These are phyloP conservation scores for Brachyptera risi DNA, from an alignment of 2,888 invertebrate species.

Conservation along the genomic window DNA sequence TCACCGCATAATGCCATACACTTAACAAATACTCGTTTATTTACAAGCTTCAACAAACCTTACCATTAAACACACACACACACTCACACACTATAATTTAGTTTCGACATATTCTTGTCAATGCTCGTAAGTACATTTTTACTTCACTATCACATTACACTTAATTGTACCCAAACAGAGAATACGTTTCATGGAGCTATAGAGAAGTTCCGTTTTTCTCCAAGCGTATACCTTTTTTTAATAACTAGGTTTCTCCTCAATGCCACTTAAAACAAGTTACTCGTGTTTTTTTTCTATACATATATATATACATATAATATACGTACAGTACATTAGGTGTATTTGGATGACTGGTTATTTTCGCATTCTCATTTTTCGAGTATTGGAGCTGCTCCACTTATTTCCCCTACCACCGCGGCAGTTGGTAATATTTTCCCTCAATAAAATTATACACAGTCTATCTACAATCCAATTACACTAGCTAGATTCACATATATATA, in stretches of 20 bases:
- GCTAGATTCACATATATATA: constrained; percentile 15
- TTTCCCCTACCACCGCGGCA: background rate
- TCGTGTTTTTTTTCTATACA: background rate
- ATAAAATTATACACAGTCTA: constrained; percentile 10
- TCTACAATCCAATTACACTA: constrained; percentile 3
- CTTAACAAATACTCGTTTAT: too few species aligned
- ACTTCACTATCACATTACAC: too few species aligned
- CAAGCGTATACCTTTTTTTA: constrained; percentile 1
- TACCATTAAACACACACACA: too few species aligned
- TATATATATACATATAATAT: too few species aligned
- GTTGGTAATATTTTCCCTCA: constrained; percentile 17
- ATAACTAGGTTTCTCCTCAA: constrained; percentile 21
- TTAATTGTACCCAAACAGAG: too few species aligned
- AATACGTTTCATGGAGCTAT: background rate
- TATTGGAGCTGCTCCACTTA: constrained; percentile 17
- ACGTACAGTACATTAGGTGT: too few species aligned
- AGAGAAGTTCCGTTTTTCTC: background rate
- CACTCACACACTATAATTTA: too few species aligned
- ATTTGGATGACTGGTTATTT: constrained; percentile 20
- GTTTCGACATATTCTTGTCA: too few species aligned
- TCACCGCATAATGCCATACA: too few species aligned
- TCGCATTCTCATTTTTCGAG: constrained; percentile 20
- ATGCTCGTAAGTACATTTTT: too few species aligned
- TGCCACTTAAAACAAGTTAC: constrained; percentile 14
- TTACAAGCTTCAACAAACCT: too few species aligned